A percentile compares a stretch with the other conserved stretches of the same genome.
These are phyloP conservation scores for Parazoanthus atlanticus DNA, from an alignment of 92 coral and sea anemone species.

Conservation along the genomic window DNA sequence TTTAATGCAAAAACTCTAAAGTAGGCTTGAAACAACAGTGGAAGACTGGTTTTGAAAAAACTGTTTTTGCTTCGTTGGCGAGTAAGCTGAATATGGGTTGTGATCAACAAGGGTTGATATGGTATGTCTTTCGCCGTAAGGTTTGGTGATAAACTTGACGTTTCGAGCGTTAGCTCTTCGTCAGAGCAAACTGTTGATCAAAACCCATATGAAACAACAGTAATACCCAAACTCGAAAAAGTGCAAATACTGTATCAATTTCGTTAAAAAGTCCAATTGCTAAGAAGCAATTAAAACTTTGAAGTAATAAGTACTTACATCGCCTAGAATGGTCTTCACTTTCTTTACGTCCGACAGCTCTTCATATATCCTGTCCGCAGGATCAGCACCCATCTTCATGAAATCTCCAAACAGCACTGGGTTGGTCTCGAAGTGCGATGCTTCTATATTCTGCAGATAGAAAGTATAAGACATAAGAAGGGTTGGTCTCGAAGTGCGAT, in stretches of 20 bases:
- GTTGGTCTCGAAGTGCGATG: slow-evolving; percentile 82
- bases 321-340: slow-evolving; percentile 81
- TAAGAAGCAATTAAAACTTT: background rate
- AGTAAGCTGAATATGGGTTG: too few species aligned
- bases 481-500: too few species aligned
- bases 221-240: too few species aligned
- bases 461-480: background rate
- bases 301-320: slow-evolving; percentile 63
- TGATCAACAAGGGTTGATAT: too few species aligned
- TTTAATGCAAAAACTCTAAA: background rate
- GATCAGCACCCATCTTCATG: slow-evolving; percentile 99
- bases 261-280: background rate
- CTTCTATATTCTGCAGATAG: slow-evolving; percentile 70
- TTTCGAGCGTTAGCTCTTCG: too few species aligned
- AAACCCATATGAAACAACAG: too few species aligned
- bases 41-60: too few species aligned
- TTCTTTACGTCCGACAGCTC: slow-evolving; percentile 85
- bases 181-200: too few species aligned
- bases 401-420: slow-evolving; percentile 98
- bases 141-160: too few species aligned
- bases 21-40: background rate
- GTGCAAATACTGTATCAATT: background rate
- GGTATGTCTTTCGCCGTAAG: too few species aligned
- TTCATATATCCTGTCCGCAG: slow-evolving; percentile 88
- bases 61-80: too few species aligned